These are phyloP conservation scores for Stenodema calcarata DNA, from an alignment of 2,888 invertebrate species.

Conservation along the genomic window DNA sequence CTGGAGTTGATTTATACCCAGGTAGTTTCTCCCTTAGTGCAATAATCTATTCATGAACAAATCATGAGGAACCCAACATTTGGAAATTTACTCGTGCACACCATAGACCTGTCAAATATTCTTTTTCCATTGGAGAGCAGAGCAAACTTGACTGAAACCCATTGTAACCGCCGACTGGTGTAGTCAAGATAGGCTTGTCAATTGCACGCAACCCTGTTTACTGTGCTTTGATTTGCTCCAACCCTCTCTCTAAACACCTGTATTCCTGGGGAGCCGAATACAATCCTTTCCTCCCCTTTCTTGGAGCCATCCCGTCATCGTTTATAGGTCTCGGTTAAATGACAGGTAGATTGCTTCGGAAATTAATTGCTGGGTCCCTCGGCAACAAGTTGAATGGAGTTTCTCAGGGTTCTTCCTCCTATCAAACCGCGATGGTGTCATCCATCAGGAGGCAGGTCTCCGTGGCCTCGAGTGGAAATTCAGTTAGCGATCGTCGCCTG, in stretches of 20 bases:
- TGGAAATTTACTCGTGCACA: background rate
- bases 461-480: background rate
- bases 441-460: background rate
- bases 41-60: no score
- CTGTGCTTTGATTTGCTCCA: conserved; percentile 10
- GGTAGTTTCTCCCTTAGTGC: no score
- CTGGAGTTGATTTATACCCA: no score
- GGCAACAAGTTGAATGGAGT: conserved; percentile 19
- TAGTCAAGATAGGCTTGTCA: conserved; percentile 9
- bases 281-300: background rate
- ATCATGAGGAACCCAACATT: background rate
- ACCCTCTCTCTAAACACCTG: background rate
- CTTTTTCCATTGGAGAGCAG: background rate
- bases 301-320: background rate
- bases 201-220: conserved; percentile 27
- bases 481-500: background rate
- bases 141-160: background rate
- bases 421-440: background rate
- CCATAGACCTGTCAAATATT: background rate
- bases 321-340: conserved; percentile 1
- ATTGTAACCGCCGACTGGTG: background rate
- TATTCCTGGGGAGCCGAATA: background rate
- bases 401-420: background rate
- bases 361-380: conserved; percentile 5
- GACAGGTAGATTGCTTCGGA: background rate